Conservation (phyloP, 2,113 vertebrate species). For the Calyptomena viridis region DNA sequence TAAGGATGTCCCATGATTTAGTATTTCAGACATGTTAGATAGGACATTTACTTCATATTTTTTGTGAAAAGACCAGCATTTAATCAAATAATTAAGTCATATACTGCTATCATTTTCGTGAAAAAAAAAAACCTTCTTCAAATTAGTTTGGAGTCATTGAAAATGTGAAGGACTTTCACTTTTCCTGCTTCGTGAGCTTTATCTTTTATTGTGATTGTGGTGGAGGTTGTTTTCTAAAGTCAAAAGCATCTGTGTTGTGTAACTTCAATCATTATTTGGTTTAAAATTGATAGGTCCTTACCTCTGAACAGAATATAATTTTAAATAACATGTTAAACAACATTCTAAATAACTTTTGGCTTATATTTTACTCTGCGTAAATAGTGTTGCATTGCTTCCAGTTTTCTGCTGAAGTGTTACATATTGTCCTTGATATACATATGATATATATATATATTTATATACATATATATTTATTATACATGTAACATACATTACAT, state of each 20-base stretch:
- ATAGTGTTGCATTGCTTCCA: neutral
- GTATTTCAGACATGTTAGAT: neutral
- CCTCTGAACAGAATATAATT: neutral
- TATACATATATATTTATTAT: neutral
- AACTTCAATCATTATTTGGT: neutral
- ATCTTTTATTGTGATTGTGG: neutral
- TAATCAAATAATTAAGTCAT: neutral
- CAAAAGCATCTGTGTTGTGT: neutral
- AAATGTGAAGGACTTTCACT: neutral
- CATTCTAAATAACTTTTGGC: neutral
- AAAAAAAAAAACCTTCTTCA: neutral
- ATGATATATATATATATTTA: neutral
- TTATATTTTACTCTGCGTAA: neutral
- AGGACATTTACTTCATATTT: neutral
- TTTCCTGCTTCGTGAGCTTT: neutral
- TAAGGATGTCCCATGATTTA: neutral
- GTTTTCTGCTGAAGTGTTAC: neutral
- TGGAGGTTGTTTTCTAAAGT: neutral
- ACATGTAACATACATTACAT: neutral
- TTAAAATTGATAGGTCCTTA: neutral
- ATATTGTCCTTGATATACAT: neutral
- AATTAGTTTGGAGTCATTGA: neutral
- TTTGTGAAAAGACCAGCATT: neutral
- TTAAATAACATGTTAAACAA: neutral
- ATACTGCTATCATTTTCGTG: rapidly evolving